Conservation (phyloP, 1,140 invertebrate genomes). For the Heliothis subflexa region DNA sequence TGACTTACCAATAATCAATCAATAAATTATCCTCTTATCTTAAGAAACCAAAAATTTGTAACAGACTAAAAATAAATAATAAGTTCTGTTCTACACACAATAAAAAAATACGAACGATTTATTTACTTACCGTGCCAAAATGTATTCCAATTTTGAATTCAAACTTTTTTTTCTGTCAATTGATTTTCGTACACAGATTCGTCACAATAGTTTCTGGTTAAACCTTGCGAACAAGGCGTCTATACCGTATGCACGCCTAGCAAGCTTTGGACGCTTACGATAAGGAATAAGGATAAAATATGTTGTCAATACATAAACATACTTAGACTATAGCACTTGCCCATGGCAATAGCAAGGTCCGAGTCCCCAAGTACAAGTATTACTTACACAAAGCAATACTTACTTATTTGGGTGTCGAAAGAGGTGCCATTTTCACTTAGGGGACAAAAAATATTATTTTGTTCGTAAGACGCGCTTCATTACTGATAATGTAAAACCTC, state of each 20-base stretch:
- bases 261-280: slow-evolving; percentile 7
- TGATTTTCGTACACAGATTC: neutral
- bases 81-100: neutral
- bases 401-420: too few relatives aligned
- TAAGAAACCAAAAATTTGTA: neutral
- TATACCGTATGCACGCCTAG: neutral
- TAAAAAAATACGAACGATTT: neutral
- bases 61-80: neutral
- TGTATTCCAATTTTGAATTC: neutral
- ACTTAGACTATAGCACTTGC: neutral
- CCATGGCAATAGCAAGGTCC: neutral
- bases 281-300: neutral
- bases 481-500: too few relatives aligned
- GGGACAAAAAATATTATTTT: too few relatives aligned
- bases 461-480: too few relatives aligned
- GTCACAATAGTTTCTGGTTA: neutral
- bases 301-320: slow-evolving; percentile 8
- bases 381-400: too few relatives aligned
- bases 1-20: too few relatives aligned
- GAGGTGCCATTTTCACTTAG: too few relatives aligned
- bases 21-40: too few relatives aligned
- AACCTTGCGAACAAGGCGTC: neutral
- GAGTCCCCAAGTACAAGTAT: neutral
- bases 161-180: neutral
- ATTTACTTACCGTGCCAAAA: neutral